phyloP scores from a whole-genome alignment of 2,797 vertebrate genomes.

The Macrochelys suwanniensis region DNA sequence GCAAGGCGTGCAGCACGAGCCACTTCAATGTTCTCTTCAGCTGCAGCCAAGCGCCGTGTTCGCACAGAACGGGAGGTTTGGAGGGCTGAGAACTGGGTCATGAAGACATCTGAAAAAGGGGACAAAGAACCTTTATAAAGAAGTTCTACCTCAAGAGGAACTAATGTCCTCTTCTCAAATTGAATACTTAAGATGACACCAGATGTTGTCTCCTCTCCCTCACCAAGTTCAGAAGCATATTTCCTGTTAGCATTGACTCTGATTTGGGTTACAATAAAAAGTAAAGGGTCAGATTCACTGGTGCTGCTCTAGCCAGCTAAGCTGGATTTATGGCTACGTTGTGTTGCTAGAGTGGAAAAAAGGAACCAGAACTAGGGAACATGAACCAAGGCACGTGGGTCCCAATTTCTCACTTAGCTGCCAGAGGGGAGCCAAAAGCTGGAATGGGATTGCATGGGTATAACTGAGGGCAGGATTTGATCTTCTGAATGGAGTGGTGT shows the following conservation, averaged over 20 bases:
- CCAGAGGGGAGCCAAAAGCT: background rate
- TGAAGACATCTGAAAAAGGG: conserved; percentile 93
- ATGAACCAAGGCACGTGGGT: background rate
- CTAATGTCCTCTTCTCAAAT: background rate
- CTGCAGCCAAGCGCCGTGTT: conserved; percentile 93
- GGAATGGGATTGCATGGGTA: background rate
- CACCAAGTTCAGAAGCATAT: background rate
- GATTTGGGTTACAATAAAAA: background rate
- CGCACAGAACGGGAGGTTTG: conserved; percentile 96
- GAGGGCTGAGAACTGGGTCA: conserved; percentile 98
- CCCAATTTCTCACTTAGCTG: background rate
- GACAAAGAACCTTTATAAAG: background rate
- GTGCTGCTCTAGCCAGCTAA: background rate
- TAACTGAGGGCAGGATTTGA: background rate
- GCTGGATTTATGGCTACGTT: background rate
- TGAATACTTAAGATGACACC: background rate
- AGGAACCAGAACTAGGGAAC: background rate
- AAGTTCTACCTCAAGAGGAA: background rate
- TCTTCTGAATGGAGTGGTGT: fast-evolving
- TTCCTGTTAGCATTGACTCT: background rate
- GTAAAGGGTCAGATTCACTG: fast-evolving
- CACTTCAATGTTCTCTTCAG: conserved; percentile 97
- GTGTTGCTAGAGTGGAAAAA: background rate
- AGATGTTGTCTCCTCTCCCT: background rate
- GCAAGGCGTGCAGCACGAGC: conserved; percentile 97